Base-by-base conservation (phyloP, 2,113 vertebrate genomes). In the Triplophysa tibetana region DNA sequence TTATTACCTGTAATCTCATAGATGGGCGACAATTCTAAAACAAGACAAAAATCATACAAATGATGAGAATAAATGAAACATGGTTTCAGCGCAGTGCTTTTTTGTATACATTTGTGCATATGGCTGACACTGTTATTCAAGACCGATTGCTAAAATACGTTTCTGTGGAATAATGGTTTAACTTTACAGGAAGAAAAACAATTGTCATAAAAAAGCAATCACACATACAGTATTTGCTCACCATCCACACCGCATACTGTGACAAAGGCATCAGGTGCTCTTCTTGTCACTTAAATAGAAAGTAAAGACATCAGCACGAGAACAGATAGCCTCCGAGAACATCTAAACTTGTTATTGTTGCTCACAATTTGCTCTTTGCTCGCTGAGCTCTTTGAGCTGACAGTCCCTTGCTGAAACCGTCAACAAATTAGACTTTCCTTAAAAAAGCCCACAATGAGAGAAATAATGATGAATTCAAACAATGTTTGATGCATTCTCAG, bases 21-120 rank as follows among this genome's bases (percentile, higher is more conserved):
- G 86, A 93, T 92, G 2, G 90, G 64, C 19, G 86, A 81, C 3
- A 92, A 87, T 65, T 38, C 90, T 91, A 86, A 69, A 2, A 29
- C 52, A 4, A 29, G 2, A 67, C 21, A 74, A 7, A 70, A 12
- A 65, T 43, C 56, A 54, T 23, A 72, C 52, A 70, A 23, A 16
- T 3, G 29, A 29, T 4, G 43, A 41, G 29, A 33, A 63, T n/a
- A 66, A 54, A 21, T 58, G 29, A 4, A 29, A 29, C 29, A 4
- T 29, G 29, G 29, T 29, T 4, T 29, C 29, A 29, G 4, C 29
- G 4, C 29, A 29, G 29, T 29, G 29, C 3, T 29, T 29, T 4
- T 29, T 29, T 29, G 29, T 29, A 4, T 29, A 29, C 29, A 29
- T 29, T 29, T 29, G 29, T 29, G 29, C 29, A 29, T 4, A 3